Base-by-base conservation (phyloP, 2,113 vertebrate genomes). In the Nycticebus coucang region DNA sequence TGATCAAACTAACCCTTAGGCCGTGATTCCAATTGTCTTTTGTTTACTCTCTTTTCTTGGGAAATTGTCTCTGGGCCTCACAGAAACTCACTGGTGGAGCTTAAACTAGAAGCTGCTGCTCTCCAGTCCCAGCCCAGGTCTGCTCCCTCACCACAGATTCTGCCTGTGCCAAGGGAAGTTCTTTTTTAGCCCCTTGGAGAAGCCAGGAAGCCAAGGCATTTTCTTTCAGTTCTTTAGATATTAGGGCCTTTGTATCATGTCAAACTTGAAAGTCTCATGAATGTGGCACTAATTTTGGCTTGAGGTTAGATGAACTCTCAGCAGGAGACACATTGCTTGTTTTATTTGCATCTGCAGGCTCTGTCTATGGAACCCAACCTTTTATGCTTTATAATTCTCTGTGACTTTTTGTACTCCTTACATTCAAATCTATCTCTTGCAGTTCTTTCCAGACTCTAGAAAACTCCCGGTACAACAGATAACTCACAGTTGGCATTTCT, bases 191-290 rank as follows among this genome's bases (percentile, higher is more conserved):
- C n/a, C 62, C 26, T 35, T 68, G 33, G 37, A 85, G 89, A 92
- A 92, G 30, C 41, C 68, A 78, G 24, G 37, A 55, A 55, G 82
- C 74, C 66, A 24, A 69, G 13, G 90, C 68, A 37, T 66, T 80
- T 82, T 94, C 21, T 85, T 84, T 81, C 30, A 60, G 4, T 78
- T 95, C 19, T 92, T 62, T 87, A 87, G n/a, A 4, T 78, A 86
- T 60, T 19, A 74, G 9, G 71, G 19, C 19, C 4, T 96, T 94
- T 64, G 71, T 37, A 41, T 87, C 2, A 11, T 71, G 50, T 64
- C 22, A 50, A 50, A 64, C 37, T 87, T 62, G 53, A 72, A 62
- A 90, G 9, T 68, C 28, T 33, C 68, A 53, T 18, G 26, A 37
- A 45, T 57, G 8, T 18, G 37, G 87, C 37, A 8, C 50, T 37